Percentiles rank a stretch among this genome's conserved stretches.
phyloP scores from a whole-genome alignment of 2,113 vertebrate species.

The Tetrao urogallus region DNA sequence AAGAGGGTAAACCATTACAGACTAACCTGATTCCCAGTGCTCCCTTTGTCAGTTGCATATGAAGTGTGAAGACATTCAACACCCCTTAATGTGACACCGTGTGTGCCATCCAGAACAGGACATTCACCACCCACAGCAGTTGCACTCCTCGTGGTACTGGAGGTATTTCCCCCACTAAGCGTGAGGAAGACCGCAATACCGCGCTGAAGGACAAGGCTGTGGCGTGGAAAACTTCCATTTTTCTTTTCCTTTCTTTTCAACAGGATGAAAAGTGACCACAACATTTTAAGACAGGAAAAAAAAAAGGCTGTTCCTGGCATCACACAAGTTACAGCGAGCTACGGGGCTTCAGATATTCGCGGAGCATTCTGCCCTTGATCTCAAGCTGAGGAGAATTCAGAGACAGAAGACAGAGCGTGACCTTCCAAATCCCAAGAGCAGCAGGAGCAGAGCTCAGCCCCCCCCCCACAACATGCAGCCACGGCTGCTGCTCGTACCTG shows the following conservation, averaged over 20 bases:
- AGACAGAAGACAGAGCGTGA: not conserved
- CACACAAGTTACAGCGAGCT: not conserved
- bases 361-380: conserved; percentile 3
- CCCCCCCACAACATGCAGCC: not conserved
- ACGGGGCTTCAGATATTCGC: not conserved
- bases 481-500: conserved; percentile 75
- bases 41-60: not conserved
- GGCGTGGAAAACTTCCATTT: not conserved
- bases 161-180: conserved; percentile 51
- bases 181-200: conserved; percentile 12
- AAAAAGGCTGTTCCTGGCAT: conserved; percentile 17
- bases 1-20: not conserved
- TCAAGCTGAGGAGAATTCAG: not conserved
- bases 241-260: conserved; percentile 35
- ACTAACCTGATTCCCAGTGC: not conserved
- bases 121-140: conserved; percentile 37
- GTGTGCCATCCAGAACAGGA: conserved; percentile 54
- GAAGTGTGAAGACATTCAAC: conserved; percentile 36
- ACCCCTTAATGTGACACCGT: conserved; percentile 18
- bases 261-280: conserved; percentile 4
- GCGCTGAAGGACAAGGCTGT: not conserved
- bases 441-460: not conserved
- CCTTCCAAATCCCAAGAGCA: not conserved
- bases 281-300: not conserved
- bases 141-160: conserved; percentile 28